Percentiles rank a stretch among this genome's conserved stretches.
Evolutionary conservation across 1,140 invertebrate species (phyloP).

Genomic region (Caenorhabditis remanei): DNA sequence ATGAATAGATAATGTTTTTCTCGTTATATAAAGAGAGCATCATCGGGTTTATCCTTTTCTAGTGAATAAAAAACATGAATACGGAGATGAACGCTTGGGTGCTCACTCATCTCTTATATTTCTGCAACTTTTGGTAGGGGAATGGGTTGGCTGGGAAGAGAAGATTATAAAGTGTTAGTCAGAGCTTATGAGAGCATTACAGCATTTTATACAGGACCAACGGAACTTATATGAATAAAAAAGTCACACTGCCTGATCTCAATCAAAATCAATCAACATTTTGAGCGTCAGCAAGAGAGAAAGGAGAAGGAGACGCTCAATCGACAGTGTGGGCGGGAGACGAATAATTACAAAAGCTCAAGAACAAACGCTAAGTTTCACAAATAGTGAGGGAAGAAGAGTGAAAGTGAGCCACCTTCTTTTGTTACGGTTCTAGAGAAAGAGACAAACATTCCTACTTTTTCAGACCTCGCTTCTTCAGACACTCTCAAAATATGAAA

Average conservation of each 20-base stretch:
- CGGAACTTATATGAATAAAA: too few relatives aligned
- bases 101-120: background rate
- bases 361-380: conserved; percentile 42
- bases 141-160: too few relatives aligned
- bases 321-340: background rate
- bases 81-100: background rate
- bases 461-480: too few relatives aligned
- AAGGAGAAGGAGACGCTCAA: background rate
- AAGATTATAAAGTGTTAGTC: too few relatives aligned
- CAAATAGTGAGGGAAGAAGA: background rate
- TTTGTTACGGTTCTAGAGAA: background rate
- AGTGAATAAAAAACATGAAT: conserved; percentile 7
- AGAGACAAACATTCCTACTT: too few relatives aligned
- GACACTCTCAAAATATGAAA: too few relatives aligned
- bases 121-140: too few relatives aligned
- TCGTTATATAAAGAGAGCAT: background rate
- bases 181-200: too few relatives aligned
- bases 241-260: too few relatives aligned
- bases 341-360: conserved; percentile 51
- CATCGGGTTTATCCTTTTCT: conserved; percentile 35
- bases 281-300: background rate
- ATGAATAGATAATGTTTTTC: conserved; percentile 40
- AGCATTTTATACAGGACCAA: too few relatives aligned
- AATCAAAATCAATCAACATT: background rate
- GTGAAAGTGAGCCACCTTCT: background rate